Percentiles rank a stretch among this genome's conserved stretches.
Conservation (phyloP, 2,888 invertebrate genomes). For the Drosophila conformis region DNA sequence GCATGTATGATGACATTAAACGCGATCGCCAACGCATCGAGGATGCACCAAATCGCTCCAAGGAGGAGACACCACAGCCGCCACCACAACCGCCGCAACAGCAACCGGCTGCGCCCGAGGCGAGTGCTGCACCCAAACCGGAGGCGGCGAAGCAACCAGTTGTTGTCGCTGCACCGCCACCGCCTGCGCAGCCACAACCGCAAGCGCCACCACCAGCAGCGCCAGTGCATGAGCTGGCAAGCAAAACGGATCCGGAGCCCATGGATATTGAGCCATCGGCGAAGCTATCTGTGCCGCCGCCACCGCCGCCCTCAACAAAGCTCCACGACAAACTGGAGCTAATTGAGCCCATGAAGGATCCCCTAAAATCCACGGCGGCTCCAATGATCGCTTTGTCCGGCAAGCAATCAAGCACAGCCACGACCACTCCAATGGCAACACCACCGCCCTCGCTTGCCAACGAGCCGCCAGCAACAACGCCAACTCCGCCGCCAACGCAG, state of each 20-base stretch:
- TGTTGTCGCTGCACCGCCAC: slow-evolving; percentile 18
- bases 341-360: slow-evolving; percentile 35
- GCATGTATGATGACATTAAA: slow-evolving; percentile 91
- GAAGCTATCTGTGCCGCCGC: slow-evolving; percentile 81
- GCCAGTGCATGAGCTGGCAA: slow-evolving; percentile 73
- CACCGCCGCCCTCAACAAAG: slow-evolving; percentile 66
- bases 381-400: slow-evolving; percentile 25
- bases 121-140: slow-evolving; percentile 25
- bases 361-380: slow-evolving; percentile 34
- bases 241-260: slow-evolving; percentile 83
- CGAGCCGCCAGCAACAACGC: slow-evolving; percentile 79
- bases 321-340: slow-evolving; percentile 64
- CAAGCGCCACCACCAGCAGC: slow-evolving; percentile 11
- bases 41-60: slow-evolving; percentile 80
- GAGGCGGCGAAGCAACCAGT: slow-evolving; percentile 22
- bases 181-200: slow-evolving; percentile 2
- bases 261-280: slow-evolving; percentile 83
- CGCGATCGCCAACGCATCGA: slow-evolving; percentile 88
- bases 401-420: slow-evolving; percentile 50
- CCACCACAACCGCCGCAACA: slow-evolving; percentile 44
- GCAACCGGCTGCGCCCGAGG: slow-evolving; percentile 37
- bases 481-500: slow-evolving; percentile 84
- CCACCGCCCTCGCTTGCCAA: slow-evolving; percentile 36
- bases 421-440: slow-evolving; percentile 52
- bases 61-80: slow-evolving; percentile 68